phyloP scores from a whole-genome alignment of 2,888 invertebrate genomes.

The Cybosia mesomella region DNA sequence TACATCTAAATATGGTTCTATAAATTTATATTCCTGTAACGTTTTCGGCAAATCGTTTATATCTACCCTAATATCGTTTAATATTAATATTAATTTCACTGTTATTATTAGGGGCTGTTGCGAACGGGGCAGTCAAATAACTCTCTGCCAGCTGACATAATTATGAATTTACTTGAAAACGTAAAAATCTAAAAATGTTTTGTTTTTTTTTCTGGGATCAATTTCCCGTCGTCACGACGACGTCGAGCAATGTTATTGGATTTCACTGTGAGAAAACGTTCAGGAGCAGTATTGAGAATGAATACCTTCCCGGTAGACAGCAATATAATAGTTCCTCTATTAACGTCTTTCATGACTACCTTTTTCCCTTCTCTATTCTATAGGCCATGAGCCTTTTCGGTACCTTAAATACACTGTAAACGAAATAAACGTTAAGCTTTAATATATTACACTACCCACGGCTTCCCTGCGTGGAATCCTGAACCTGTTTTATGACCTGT shows the following conservation, averaged over 20 bases:
- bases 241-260: not conserved
- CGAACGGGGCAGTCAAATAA: constrained; percentile 32
- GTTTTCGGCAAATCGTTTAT: constrained; percentile 44
- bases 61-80: constrained; percentile 39
- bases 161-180: constrained; percentile 21
- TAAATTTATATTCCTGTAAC: constrained; percentile 44
- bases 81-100: constrained; percentile 41
- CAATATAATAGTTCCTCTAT: too few relatives aligned
- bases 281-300: not conserved
- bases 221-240: not conserved
- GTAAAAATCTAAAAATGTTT: not conserved
- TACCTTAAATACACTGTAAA: not conserved
- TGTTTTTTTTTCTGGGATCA: not conserved
- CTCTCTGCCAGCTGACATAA: constrained; percentile 29
- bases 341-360: not conserved
- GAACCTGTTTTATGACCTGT: too few relatives aligned
- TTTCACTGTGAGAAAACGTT: not conserved
- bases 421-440: too few relatives aligned
- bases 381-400: not conserved
- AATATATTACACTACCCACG: not conserved
- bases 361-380: not conserved
- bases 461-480: too few relatives aligned
- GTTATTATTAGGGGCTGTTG: constrained; percentile 32
- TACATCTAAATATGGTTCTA: constrained; percentile 25
- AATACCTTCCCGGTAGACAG: not conserved